A percentile compares a stretch with the other conserved stretches of the same genome.
phyloP scores from a whole-genome alignment of 2,888 invertebrate genomes.

The Conomelus anceps region DNA sequence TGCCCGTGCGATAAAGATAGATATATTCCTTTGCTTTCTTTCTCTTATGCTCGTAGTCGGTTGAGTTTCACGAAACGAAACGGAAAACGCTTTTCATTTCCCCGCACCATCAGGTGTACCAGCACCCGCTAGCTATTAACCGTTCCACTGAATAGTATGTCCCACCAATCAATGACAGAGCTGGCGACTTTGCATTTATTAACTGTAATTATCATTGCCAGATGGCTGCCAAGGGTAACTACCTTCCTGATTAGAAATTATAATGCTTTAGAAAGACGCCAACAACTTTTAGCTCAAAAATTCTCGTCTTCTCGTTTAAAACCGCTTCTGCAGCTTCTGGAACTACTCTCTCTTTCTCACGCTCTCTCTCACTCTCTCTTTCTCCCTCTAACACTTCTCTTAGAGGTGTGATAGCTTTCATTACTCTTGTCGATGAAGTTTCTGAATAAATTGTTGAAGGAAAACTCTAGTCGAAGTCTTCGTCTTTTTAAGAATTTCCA shows the following conservation, averaged over 20 bases:
- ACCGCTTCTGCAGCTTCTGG: background rate
- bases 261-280: background rate
- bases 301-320: background rate
- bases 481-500: background rate
- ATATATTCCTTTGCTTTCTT: background rate
- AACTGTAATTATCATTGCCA: background rate
- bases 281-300: background rate
- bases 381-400: too few relatives aligned
- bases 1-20: background rate
- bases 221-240: background rate
- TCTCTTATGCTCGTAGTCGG: background rate
- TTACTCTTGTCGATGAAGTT: background rate
- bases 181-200: background rate
- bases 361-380: too few relatives aligned
- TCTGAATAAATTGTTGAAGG: background rate
- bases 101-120: background rate
- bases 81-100: background rate
- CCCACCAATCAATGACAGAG: background rate
- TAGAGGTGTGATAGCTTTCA: background rate
- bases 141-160: background rate
- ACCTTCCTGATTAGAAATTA: background rate
- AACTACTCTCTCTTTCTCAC: background rate
- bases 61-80: background rate
- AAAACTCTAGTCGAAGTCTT: background rate
- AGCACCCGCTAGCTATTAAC: background rate